These are phyloP conservation scores for Nanorana parkeri DNA, from an alignment of 2,113 vertebrate species.

Conservation along the genomic window DNA sequence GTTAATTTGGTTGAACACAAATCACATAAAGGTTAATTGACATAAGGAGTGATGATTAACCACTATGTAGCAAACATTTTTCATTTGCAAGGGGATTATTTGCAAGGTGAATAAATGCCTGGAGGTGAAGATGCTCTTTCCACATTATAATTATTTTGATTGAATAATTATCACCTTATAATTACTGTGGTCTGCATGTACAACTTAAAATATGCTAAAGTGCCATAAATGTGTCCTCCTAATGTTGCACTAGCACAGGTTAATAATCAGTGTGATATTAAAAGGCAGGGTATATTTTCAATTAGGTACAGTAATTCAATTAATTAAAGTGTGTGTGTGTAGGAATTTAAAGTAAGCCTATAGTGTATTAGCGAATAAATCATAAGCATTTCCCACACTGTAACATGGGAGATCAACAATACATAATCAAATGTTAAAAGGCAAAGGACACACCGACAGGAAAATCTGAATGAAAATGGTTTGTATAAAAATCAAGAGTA, in stretches of 20 bases:
- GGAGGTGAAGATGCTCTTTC: neutral
- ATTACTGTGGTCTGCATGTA: neutral
- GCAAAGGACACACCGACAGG: too few species aligned
- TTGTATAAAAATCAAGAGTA: too few species aligned
- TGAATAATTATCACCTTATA: constrained; percentile 22
- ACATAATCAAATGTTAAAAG: too few species aligned
- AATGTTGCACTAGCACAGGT: neutral
- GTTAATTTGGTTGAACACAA: constrained; percentile 9
- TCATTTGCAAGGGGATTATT: constrained; percentile 18
- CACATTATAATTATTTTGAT: constrained; percentile 17
- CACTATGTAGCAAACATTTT: neutral
- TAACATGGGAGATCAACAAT: too few species aligned
- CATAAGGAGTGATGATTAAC: constrained; percentile 33
- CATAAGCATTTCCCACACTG: too few species aligned
- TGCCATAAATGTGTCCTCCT: neutral
- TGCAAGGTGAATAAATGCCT: constrained; percentile 24
- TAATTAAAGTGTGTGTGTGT: too few species aligned
- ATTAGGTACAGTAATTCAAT: too few species aligned
- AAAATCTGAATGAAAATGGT: too few species aligned
- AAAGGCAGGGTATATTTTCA: too few species aligned
- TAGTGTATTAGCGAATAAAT: too few species aligned
- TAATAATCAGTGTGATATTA: too few species aligned
- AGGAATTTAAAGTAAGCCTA: too few species aligned
- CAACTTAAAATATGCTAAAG: neutral
- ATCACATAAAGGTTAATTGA: constrained; percentile 45